These are phyloP conservation scores for Hypothenemus hampei DNA, from an alignment of 1,140 invertebrate species.

Conservation along the genomic window DNA sequence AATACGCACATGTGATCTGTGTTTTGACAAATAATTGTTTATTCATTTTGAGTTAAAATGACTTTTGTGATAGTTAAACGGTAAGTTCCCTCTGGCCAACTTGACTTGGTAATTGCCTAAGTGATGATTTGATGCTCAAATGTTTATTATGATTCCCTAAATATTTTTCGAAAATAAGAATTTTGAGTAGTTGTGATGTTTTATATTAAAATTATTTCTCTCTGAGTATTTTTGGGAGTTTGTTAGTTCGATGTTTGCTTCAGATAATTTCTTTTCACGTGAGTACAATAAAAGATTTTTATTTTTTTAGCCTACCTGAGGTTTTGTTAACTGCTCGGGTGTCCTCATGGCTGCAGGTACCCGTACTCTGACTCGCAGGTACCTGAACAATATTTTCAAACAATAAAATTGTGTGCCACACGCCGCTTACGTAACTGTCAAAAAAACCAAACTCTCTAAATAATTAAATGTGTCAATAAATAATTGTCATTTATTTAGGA, in stretches of 20 bases:
- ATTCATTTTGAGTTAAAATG: constrained; percentile 13
- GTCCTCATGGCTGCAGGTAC: not conserved
- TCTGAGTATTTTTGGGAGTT: not conserved
- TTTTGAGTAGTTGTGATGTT: too few species aligned
- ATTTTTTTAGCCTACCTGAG: not conserved
- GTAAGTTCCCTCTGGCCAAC: not conserved
- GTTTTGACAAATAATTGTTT: constrained; percentile 1
- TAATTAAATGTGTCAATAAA: too few species aligned
- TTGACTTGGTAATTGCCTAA: not conserved
- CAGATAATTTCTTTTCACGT: not conserved
- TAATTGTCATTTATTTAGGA: too few species aligned
- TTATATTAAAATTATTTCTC: too few species aligned
- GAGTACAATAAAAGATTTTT: not conserved
- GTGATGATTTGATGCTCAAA: not conserved
- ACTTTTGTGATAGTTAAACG: constrained; percentile 21
- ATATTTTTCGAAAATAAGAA: not conserved
- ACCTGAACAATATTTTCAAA: too few species aligned
- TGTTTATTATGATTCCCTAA: not conserved
- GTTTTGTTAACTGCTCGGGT: not conserved
- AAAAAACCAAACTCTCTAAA: too few species aligned
- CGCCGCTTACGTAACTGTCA: too few species aligned
- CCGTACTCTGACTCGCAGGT: not conserved
- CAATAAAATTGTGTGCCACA: too few species aligned
- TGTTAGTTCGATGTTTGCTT: not conserved
- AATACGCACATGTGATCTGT: constrained; percentile 24